Percentiles rank a stretch among this genome's conserved stretches.
phyloP scores from a whole-genome alignment of 1,140 invertebrate species.

The Drosophila burlai region DNA sequence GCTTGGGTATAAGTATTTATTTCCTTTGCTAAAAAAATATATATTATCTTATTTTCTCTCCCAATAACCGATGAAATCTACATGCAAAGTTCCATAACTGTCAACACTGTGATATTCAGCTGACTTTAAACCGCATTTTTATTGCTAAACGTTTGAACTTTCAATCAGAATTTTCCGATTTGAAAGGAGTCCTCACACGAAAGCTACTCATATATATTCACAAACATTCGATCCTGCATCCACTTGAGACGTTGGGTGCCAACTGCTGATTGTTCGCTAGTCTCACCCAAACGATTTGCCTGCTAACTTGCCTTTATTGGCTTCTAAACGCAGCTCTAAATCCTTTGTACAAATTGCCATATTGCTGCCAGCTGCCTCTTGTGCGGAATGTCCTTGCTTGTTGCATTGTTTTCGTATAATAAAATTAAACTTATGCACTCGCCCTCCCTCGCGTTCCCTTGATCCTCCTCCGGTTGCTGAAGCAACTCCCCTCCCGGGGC shows the following conservation, averaged over 20 bases:
- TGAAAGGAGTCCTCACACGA: background rate
- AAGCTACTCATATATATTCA: background rate
- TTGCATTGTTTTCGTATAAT: constrained; percentile 83
- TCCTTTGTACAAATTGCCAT: constrained; percentile 80
- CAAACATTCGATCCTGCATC: constrained; percentile 17
- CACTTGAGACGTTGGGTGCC: constrained; percentile 36
- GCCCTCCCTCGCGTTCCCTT: constrained; percentile 13
- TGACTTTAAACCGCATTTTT: constrained; percentile 1
- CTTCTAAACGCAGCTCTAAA: constrained; percentile 79
- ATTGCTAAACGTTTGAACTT: background rate
- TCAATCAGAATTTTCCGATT: background rate
- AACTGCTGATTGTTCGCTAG: constrained; percentile 45
- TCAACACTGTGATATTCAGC: background rate
- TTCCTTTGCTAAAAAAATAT: too few species aligned
- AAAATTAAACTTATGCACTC: constrained; percentile 81
- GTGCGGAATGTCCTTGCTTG: constrained; percentile 49
- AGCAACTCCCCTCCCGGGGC: constrained; percentile 17
- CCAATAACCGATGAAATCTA: background rate
- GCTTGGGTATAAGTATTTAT: too few species aligned
- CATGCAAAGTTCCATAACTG: background rate
- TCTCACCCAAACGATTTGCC: constrained; percentile 45
- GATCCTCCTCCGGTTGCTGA: constrained; percentile 2
- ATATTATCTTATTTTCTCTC: background rate
- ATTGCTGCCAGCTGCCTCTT: constrained; percentile 35
- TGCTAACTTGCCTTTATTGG: constrained; percentile 77